Percentiles rank a stretch among this genome's conserved stretches.
Evolutionary conservation across 2,797 vertebrate species (phyloP).

Genomic region (Argya squamiceps): DNA sequence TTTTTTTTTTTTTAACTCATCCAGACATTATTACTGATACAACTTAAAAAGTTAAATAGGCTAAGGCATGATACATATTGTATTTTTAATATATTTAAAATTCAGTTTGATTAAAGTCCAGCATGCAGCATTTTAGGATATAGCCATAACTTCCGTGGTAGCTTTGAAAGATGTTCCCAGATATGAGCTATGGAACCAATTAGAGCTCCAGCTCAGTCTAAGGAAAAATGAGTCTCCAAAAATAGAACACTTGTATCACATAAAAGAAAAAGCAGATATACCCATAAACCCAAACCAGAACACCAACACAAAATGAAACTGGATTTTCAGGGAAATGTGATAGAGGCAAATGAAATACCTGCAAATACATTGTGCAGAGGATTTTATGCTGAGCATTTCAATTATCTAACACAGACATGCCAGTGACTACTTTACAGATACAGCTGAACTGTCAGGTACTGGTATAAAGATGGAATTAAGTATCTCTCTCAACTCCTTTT

Average conservation of each 20-base stretch:
- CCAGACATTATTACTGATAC: neutral
- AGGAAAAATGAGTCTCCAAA: slow-evolving; percentile 45
- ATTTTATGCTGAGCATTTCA: neutral
- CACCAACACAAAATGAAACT: neutral
- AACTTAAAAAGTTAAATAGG: neutral
- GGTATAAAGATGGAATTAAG: neutral
- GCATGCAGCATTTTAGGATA: neutral
- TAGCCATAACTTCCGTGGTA: neutral
- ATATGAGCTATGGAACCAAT: slow-evolving; percentile 61
- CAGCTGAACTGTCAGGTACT: neutral
- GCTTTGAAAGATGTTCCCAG: slow-evolving; percentile 13
- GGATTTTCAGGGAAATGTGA: slow-evolving; percentile 12
- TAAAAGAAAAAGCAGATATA: slow-evolving; percentile 11
- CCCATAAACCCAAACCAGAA: neutral
- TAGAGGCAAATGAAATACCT: neutral
- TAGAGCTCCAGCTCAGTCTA: slow-evolving; percentile 4
- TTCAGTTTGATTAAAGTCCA: slow-evolving; percentile 18
- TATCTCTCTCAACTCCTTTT: neutral
- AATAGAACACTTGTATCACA: neutral
- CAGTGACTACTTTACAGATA: neutral
- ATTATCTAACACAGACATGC: neutral
- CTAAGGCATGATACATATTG: neutral
- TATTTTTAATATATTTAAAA: neutral
- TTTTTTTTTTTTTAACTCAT: neutral
- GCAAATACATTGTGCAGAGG: neutral